These are phyloP conservation scores for Apocrypta bakeri DNA, from an alignment of 1,140 invertebrate genomes.

Conservation along the genomic window DNA sequence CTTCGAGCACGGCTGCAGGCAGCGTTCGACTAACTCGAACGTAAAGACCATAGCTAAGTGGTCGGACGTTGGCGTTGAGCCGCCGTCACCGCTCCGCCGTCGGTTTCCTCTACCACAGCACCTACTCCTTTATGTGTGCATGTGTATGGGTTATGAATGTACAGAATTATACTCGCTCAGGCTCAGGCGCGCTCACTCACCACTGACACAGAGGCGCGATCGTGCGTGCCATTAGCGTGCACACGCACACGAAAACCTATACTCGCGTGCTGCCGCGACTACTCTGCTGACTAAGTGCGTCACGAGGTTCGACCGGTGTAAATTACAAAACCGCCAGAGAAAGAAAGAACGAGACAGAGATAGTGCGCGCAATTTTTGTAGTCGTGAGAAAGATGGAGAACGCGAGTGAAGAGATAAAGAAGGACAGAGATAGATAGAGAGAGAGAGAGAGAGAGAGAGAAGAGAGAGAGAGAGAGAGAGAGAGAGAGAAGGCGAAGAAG, in stretches of 20 bases:
- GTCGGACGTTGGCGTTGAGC: neutral
- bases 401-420: neutral
- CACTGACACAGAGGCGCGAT: neutral
- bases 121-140: too few species aligned
- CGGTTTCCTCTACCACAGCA: slow-evolving; percentile 13
- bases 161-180: neutral
- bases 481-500: neutral
- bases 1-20: slow-evolving; percentile 58
- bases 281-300: slow-evolving; percentile 38
- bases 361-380: slow-evolving; percentile 3
- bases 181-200: neutral
- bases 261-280: neutral
- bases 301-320: slow-evolving; percentile 19
- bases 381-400: neutral
- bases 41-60: slow-evolving; percentile 50
- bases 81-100: neutral
- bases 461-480: neutral
- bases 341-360: neutral
- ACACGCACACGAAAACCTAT: slow-evolving; percentile 2
- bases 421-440: neutral
- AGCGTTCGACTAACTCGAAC: slow-evolving; percentile 61
- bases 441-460: neutral
- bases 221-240: slow-evolving; percentile 11
- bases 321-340: slow-evolving; percentile 27
- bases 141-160: neutral